A percentile compares a stretch with the other conserved stretches of the same genome.
phyloP scores from a whole-genome alignment of 2,113 vertebrate species.

The Microtus richardsoni region DNA sequence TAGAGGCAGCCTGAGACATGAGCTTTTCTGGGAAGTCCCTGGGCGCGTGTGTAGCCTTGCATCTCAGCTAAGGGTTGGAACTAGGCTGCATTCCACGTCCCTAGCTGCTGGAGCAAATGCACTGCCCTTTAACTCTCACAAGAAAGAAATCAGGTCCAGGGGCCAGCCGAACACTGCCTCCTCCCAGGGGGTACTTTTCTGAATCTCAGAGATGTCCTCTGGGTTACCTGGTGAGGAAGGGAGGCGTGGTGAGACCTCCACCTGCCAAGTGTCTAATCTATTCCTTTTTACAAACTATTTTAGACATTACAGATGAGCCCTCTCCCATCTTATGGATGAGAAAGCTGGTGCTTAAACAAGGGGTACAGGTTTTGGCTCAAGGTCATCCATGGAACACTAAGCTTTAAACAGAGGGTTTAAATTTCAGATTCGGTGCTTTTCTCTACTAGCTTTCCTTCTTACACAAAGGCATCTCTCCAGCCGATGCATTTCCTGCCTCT shows the following conservation, averaged over 20 bases:
- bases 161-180: background rate
- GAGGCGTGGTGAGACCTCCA: background rate
- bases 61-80: background rate
- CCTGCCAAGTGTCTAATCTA: background rate
- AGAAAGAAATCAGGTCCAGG: background rate
- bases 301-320: background rate
- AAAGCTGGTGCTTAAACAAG: background rate
- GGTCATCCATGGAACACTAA: background rate
- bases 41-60: background rate
- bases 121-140: background rate
- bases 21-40: background rate
- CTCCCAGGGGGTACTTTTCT: background rate
- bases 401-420: background rate
- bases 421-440: background rate
- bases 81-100: background rate
- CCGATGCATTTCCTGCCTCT: slow-evolving; percentile 14
- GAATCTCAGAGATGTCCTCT: background rate
- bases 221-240: background rate
- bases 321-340: background rate
- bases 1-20: background rate
- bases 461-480: background rate
- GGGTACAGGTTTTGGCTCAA: background rate
- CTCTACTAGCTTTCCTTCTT: background rate
- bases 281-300: background rate
- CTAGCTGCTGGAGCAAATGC: background rate